Conservation (phyloP, 1,140 invertebrate genomes). For the Trichonephila clavipes region DNA sequence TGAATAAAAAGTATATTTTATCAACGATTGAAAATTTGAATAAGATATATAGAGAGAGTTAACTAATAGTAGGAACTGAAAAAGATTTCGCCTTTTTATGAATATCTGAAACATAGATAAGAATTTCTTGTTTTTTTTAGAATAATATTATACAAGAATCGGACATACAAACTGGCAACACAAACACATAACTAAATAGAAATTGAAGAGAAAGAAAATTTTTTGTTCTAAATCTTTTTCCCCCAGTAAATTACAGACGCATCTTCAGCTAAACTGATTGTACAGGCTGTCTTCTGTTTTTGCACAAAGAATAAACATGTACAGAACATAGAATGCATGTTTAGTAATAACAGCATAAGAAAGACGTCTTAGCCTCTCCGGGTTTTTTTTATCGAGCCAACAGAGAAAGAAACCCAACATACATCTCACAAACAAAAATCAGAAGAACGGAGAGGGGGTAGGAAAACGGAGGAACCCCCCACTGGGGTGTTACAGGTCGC, state of each 20-base stretch:
- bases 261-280: not conserved
- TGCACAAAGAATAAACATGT: not conserved
- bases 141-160: not conserved
- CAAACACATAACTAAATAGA: not conserved
- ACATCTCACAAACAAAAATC: slow-evolving; percentile 25
- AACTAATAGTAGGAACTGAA: too few relatives aligned
- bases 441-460: not conserved
- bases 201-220: not conserved
- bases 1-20: too few relatives aligned
- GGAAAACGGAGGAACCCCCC: not conserved
- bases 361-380: not conserved
- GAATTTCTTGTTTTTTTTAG: not conserved
- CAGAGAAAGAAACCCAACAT: not conserved
- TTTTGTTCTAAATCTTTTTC: not conserved
- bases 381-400: not conserved
- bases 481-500: slow-evolving; percentile 28
- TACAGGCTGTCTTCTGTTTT: not conserved
- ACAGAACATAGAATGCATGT: not conserved
- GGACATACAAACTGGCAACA: not conserved
- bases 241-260: slow-evolving; percentile 1
- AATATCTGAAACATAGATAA: not conserved
- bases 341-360: slow-evolving; percentile 9
- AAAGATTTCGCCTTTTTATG: not conserved
- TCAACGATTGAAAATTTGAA: too few relatives aligned
- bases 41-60: too few relatives aligned